phyloP scores from a whole-genome alignment of 2,888 invertebrate genomes.

The Agonum fuliginosum region DNA sequence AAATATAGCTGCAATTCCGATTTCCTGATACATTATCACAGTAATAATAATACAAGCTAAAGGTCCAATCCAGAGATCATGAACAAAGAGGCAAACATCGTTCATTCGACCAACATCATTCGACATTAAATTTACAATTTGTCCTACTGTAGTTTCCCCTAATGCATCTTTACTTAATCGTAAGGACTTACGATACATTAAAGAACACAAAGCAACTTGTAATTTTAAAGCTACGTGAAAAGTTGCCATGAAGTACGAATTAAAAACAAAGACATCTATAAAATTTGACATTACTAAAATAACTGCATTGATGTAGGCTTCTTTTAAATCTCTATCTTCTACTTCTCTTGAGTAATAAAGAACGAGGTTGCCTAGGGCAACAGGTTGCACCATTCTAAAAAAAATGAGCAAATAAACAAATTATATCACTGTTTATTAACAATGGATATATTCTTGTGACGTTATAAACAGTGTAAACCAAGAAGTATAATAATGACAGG shows the following conservation, averaged over 20 bases:
- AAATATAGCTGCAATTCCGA: conserved; percentile 81
- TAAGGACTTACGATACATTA: conserved; percentile 85
- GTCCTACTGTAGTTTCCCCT: conserved; percentile 84
- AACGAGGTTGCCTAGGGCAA: conserved; percentile 54
- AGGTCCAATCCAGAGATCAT: conserved; percentile 85
- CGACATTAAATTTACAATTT: conserved; percentile 92
- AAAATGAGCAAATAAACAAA: background rate
- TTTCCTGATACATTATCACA: conserved; percentile 76
- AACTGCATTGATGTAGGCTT: conserved; percentile 86
- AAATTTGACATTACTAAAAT: conserved; percentile 86
- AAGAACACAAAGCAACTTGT: conserved; percentile 87
- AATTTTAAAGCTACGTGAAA: conserved; percentile 91
- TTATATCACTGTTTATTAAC: background rate
- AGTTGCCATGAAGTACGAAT: conserved; percentile 94
- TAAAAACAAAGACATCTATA: conserved; percentile 86
- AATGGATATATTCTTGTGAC: background rate
- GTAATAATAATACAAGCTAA: conserved; percentile 86
- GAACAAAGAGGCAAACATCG: conserved; percentile 18
- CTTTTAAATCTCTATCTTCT: conserved; percentile 65
- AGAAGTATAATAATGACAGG: background rate
- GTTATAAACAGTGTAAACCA: background rate
- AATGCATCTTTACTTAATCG: conserved; percentile 80
- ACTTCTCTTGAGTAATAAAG: conserved; percentile 44
- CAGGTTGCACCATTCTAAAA: conserved; percentile 50
- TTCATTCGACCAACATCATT: conserved; percentile 83